phyloP scores from a whole-genome alignment of 2,797 vertebrate genomes.

The Tamandua tetradactyla region DNA sequence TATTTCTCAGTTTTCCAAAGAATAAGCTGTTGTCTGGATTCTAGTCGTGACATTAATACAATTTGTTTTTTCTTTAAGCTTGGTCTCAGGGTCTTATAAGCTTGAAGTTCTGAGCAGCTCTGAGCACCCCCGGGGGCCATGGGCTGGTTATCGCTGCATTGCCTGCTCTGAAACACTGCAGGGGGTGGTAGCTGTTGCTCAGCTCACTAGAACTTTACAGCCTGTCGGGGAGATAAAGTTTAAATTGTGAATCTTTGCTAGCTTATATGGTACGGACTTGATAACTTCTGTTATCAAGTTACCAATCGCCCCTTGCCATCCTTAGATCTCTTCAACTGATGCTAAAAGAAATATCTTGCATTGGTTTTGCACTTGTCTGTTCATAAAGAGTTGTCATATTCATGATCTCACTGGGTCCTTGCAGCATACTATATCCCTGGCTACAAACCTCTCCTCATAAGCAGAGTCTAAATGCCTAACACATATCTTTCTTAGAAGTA shows the following conservation, averaged over 20 bases:
- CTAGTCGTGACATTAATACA: background rate
- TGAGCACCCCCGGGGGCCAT: background rate
- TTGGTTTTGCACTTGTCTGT: background rate
- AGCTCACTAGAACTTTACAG: background rate
- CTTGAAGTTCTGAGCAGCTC: background rate
- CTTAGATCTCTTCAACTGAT: background rate
- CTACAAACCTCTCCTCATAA: background rate
- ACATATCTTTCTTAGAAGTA: background rate
- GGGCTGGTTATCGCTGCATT: background rate
- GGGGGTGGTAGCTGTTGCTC: background rate
- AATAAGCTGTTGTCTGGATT: background rate
- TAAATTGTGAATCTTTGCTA: background rate
- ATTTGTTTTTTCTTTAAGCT: background rate
- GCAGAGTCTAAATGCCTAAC: background rate
- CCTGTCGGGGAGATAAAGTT: background rate
- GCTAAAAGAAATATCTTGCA: background rate
- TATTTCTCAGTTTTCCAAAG: constrained; percentile 27
- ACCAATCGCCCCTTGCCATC: background rate
- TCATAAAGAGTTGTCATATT: background rate
- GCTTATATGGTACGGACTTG: background rate
- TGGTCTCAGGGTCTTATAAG: background rate
- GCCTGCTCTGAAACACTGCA: background rate
- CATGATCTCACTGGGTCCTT: background rate
- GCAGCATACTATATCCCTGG: background rate
- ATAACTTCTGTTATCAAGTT: background rate